A percentile compares a stretch with the other conserved stretches of the same genome.
phyloP scores from a whole-genome alignment of 2,113 vertebrate genomes.

The Silurus glanis region DNA sequence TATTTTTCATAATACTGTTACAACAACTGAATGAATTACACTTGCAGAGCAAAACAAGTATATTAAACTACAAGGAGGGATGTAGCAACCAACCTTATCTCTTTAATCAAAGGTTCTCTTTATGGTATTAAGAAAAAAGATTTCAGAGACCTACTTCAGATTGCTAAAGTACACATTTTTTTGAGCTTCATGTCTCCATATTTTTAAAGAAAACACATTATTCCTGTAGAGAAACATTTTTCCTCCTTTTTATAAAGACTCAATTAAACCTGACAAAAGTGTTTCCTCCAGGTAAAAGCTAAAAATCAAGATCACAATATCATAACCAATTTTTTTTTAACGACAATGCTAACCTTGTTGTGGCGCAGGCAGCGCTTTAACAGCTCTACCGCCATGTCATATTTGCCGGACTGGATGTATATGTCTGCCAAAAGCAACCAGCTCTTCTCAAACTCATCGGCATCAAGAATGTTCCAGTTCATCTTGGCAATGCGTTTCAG shows the following conservation, averaged over 20 bases:
- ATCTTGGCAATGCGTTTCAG: conserved; percentile 95
- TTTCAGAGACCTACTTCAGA: neutral
- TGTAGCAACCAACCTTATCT: neutral
- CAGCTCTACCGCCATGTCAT: conserved; percentile 90
- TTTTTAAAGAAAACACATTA: neutral
- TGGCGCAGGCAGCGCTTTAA: conserved; percentile 87
- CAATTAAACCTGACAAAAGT: neutral
- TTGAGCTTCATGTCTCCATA: neutral
- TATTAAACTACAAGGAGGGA: neutral
- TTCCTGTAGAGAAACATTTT: neutral
- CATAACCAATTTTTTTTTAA: too few species aligned
- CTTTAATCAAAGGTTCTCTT: neutral
- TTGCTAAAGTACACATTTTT: neutral
- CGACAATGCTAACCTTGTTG: conserved; percentile 79
- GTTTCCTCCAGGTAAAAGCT: neutral
- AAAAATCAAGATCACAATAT: neutral
- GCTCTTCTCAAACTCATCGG: conserved; percentile 97
- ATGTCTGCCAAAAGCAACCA: conserved; percentile 96
- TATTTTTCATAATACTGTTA: neutral
- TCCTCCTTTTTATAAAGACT: too few species aligned
- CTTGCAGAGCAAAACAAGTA: too few species aligned
- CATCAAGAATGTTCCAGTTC: conserved; percentile 91
- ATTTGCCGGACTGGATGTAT: conserved; percentile 96
- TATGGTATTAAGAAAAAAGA: neutral
- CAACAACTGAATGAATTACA: neutral